A percentile compares a stretch with the other conserved stretches of the same genome.
Conservation (phyloP, 2,888 invertebrate genomes). For the Acanthosepion lycidas region DNA sequence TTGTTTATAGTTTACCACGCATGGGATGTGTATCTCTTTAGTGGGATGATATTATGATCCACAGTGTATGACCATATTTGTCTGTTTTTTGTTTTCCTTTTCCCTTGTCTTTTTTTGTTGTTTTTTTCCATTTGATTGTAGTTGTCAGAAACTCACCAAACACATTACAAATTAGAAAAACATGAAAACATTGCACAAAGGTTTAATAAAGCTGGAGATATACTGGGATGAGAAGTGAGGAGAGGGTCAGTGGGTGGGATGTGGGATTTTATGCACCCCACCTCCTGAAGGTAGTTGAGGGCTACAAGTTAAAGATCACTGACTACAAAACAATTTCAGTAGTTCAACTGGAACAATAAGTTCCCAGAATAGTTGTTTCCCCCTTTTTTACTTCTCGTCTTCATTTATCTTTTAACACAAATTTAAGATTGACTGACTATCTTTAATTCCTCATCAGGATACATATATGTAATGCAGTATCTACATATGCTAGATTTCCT, state of each 20-base stretch:
- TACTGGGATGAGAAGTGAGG: not conserved
- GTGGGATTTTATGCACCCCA: not conserved
- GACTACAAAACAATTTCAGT: not conserved
- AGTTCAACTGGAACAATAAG: not conserved
- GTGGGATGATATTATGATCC: not conserved
- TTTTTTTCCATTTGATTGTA: not conserved
- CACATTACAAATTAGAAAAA: not conserved
- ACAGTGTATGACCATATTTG: constrained; percentile 33
- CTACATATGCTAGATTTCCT: too few species aligned
- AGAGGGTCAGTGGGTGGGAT: not conserved
- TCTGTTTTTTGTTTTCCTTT: not conserved
- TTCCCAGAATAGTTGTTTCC: too few species aligned
- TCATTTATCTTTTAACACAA: too few species aligned
- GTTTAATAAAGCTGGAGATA: not conserved
- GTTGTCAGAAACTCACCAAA: not conserved
- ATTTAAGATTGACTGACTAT: too few species aligned
- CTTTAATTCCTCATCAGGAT: too few species aligned
- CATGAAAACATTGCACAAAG: not conserved
- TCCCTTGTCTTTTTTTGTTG: not conserved
- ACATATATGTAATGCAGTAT: too few species aligned
- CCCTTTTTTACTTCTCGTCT: too few species aligned
- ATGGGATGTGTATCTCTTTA: not conserved
- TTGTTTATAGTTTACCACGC: not conserved
- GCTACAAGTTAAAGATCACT: not conserved
- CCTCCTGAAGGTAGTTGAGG: not conserved